Conservation (phyloP, 2,113 vertebrate genomes). For the Pao palembangensis region DNA sequence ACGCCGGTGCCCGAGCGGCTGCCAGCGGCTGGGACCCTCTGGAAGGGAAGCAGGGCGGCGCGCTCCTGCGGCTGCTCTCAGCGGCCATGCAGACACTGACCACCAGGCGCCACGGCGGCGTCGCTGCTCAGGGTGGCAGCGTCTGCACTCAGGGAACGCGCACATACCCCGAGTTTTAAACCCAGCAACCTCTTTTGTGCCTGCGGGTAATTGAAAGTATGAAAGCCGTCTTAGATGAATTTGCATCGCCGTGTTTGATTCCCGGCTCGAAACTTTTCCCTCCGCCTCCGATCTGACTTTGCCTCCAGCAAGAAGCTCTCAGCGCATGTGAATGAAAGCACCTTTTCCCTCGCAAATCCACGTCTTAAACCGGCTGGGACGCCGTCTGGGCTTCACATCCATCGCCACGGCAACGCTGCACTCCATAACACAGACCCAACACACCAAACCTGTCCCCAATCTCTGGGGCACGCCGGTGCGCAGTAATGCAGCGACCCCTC, state of each 20-base stretch:
- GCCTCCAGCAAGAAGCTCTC: conserved; percentile 28
- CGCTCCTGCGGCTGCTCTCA: too few relatives aligned
- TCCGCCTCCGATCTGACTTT: conserved; percentile 37
- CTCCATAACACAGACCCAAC: conserved; percentile 9
- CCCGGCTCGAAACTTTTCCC: conserved; percentile 16
- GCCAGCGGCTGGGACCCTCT: conserved; percentile 18
- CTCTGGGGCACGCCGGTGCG: not conserved
- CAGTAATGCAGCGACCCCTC: conserved; percentile 17
- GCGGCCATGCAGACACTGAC: conserved; percentile 10
- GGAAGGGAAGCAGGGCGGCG: conserved; percentile 9
- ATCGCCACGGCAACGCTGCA: not conserved
- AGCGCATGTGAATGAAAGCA: conserved; percentile 24
- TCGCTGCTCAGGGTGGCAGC: too few relatives aligned
- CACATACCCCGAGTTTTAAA: conserved; percentile 11
- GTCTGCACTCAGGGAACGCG: too few relatives aligned
- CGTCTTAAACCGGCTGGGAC: not conserved
- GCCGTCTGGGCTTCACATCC: conserved; percentile 1
- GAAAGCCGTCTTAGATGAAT: conserved; percentile 8
- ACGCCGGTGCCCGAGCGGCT: too few relatives aligned
- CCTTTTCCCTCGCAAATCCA: conserved; percentile 7
- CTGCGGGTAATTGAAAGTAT: not conserved
- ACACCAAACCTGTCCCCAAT: not conserved
- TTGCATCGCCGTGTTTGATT: not conserved
- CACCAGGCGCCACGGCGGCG: conserved; percentile 24
- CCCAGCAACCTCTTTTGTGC: conserved; percentile 4